A percentile compares a stretch with the other conserved stretches of the same genome.
phyloP scores from a whole-genome alignment of 2,113 vertebrate genomes.

The Acinonyx jubatus region DNA sequence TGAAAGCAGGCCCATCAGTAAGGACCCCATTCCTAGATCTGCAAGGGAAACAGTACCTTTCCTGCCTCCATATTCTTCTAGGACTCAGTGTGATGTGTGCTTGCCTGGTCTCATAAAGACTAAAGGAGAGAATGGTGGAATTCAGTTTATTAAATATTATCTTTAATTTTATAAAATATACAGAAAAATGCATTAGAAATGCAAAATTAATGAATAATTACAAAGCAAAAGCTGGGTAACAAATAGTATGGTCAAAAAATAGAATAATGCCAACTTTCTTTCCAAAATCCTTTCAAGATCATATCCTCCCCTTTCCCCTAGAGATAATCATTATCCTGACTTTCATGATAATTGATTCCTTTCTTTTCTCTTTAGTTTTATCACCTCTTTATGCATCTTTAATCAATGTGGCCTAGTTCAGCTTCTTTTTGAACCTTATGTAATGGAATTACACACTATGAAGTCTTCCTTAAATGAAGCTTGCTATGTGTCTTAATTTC shows the following conservation, averaged over 20 bases:
- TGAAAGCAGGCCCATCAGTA: background rate
- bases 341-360: background rate
- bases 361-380: background rate
- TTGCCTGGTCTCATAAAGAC: background rate
- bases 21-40: background rate
- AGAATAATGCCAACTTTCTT: background rate
- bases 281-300: background rate
- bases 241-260: background rate
- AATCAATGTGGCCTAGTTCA: background rate
- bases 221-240: background rate
- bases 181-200: background rate
- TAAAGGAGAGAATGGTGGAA: background rate
- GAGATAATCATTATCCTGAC: background rate
- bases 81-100: background rate
- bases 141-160: background rate
- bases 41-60: background rate
- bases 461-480: background rate
- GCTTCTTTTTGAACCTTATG: conserved; percentile 11
- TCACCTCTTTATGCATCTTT: background rate
- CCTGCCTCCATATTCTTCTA: background rate
- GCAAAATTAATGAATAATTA: background rate
- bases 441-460: background rate
- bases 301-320: background rate
- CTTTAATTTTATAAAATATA: conserved; percentile 23
- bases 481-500: background rate